Conservation (phyloP, 1,140 invertebrate genomes). For the Glomeris maerens region DNA sequence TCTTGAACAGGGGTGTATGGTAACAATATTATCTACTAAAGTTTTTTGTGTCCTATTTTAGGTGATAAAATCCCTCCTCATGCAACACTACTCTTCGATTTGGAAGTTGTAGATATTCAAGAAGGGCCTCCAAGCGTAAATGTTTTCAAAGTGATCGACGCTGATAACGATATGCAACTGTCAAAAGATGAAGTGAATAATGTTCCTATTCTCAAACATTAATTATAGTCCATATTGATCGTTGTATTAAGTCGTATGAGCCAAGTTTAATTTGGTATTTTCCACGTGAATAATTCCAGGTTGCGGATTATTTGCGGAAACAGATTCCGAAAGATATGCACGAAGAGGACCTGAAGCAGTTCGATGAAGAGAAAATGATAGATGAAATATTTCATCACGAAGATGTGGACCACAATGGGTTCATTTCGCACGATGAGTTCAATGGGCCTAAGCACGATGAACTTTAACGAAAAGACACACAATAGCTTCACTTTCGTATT, state of each 20-base stretch:
- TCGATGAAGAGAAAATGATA: constrained; percentile 78
- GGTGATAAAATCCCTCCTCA: constrained; percentile 38
- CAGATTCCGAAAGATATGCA: constrained; percentile 59
- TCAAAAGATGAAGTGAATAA: constrained; percentile 83
- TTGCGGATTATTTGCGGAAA: constrained; percentile 77
- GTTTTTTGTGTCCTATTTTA: constrained; percentile 28
- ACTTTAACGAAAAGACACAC: constrained; percentile 44
- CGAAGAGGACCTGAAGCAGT: constrained; percentile 35
- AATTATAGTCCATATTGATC: background rate
- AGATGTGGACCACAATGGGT: constrained; percentile 87
- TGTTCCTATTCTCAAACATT: background rate
- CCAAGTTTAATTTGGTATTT: constrained; percentile 8
- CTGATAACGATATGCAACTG: constrained; percentile 71
- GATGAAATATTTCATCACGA: constrained; percentile 95
- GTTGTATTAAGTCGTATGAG: background rate
- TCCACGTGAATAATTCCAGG: constrained; percentile 37
- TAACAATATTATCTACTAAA: constrained; percentile 2
- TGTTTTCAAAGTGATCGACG: constrained; percentile 92
- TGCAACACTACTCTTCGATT: constrained; percentile 77
- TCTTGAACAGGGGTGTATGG: no score
- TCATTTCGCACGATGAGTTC: constrained; percentile 90
- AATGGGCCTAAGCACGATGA: constrained; percentile 94
- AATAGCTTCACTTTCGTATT: background rate
- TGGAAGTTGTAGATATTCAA: constrained; percentile 79
- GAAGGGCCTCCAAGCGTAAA: constrained; percentile 73